Conservation (phyloP, 2,888 invertebrate genomes). For the Lottia scabra region DNA sequence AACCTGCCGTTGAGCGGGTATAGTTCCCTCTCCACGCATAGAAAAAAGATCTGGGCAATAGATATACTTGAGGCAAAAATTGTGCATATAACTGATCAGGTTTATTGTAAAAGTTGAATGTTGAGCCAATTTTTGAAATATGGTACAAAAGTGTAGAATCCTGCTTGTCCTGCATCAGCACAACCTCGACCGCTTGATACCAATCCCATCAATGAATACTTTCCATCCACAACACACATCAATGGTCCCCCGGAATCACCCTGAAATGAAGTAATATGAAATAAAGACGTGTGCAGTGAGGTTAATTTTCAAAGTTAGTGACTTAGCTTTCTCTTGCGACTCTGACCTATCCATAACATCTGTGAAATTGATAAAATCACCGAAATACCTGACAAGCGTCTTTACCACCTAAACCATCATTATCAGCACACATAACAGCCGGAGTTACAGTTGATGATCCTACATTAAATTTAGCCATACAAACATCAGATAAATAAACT, state of each 20-base stretch:
- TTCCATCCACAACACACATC: conserved; percentile 76
- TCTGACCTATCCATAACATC: too few species aligned
- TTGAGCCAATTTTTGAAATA: conserved; percentile 17
- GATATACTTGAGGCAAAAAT: too few species aligned
- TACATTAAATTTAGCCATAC: background rate
- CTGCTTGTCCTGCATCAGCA: conserved; percentile 12
- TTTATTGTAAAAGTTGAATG: background rate
- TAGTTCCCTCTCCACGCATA: too few species aligned
- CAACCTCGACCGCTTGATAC: conserved; percentile 23
- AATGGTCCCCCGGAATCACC: conserved; percentile 88
- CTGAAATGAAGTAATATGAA: conserved; percentile 66
- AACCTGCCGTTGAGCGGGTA: too few species aligned
- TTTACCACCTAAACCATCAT: conserved; percentile 20
- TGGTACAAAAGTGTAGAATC: conserved; percentile 22
- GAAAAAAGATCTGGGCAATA: too few species aligned
- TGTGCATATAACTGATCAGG: too few species aligned
- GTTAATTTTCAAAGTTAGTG: too few species aligned
- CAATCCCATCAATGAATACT: conserved; percentile 15
- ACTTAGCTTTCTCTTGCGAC: too few species aligned
- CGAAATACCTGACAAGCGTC: conserved; percentile 22
- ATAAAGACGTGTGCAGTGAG: too few species aligned
- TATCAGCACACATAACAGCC: conserved; percentile 24
- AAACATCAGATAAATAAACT: conserved; percentile 6
- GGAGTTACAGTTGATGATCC: background rate
- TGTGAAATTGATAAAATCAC: too few species aligned